Evolutionary conservation across 1,140 invertebrate species (phyloP).

Genomic region (Drosophila saltans): DNA sequence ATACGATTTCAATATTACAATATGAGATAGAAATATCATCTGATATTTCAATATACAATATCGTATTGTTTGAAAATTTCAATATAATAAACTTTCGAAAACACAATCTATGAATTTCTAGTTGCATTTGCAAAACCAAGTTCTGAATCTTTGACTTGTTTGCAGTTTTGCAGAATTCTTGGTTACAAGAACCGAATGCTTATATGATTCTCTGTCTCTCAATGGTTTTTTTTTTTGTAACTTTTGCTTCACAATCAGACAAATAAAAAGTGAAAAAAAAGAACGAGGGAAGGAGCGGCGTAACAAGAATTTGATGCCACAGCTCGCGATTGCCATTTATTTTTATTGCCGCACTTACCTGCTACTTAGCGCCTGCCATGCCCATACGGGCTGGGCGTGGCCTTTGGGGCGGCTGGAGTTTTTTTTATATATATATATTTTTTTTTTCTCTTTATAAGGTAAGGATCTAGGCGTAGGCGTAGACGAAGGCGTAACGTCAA

Average conservation of each 20-base stretch:
- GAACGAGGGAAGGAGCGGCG: neutral
- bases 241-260: neutral
- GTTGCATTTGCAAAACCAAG: too few relatives aligned
- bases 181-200: neutral
- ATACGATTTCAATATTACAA: too few relatives aligned
- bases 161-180: neutral
- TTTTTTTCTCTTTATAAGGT: neutral
- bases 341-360: constrained; percentile 72
- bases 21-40: too few relatives aligned
- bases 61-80: too few relatives aligned
- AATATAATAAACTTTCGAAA: too few relatives aligned
- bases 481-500: constrained; percentile 11
- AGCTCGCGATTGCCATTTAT: constrained; percentile 64
- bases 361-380: constrained; percentile 53
- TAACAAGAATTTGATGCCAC: constrained; percentile 52
- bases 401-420: neutral
- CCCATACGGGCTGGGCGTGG: neutral
- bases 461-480: constrained; percentile 8
- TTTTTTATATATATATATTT: too few relatives aligned
- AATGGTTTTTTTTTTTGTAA: neutral
- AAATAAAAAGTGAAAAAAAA: neutral
- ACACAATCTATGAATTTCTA: too few relatives aligned
- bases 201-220: neutral
- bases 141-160: neutral
- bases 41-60: too few relatives aligned